phyloP scores from a whole-genome alignment of 2,797 vertebrate species.

The Lateolabrax maculatus region DNA sequence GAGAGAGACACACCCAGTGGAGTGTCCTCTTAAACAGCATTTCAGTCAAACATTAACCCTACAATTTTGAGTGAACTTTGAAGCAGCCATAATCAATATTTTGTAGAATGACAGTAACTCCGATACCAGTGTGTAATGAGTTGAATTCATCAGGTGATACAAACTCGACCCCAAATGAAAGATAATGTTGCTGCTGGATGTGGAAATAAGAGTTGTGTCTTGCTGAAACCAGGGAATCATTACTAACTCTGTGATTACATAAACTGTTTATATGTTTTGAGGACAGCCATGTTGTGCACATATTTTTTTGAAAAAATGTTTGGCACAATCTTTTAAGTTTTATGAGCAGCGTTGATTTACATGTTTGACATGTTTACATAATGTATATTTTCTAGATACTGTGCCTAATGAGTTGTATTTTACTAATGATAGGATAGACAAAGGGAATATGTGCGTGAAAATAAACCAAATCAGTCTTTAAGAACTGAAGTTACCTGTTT shows the following conservation, averaged over 20 bases:
- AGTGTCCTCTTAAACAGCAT: not conserved
- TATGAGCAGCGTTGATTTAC: constrained; percentile 22
- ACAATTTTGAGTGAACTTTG: not conserved
- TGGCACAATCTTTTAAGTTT: constrained; percentile 24
- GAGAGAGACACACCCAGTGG: not conserved
- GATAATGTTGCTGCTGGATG: not conserved
- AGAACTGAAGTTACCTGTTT: not conserved
- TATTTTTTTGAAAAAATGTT: constrained; percentile 7
- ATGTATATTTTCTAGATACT: constrained; percentile 10
- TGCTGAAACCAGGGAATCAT: not conserved
- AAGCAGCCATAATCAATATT: not conserved
- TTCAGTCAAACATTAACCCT: not conserved
- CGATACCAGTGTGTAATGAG: not conserved
- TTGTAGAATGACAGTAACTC: not conserved
- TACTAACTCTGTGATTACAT: constrained; percentile 18
- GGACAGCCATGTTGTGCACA: not conserved
- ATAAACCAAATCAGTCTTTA: constrained; percentile 27
- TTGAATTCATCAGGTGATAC: not conserved
- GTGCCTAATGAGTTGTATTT: constrained; percentile 34
- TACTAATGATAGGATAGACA: constrained; percentile 57
- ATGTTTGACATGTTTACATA: constrained; percentile 23
- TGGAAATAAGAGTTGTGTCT: not conserved
- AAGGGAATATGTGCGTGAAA: constrained; percentile 55
- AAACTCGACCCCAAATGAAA: not conserved
- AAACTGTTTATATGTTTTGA: not conserved